phyloP scores from a whole-genome alignment of 2,888 invertebrate genomes.

The Dichetophora obliterata region DNA sequence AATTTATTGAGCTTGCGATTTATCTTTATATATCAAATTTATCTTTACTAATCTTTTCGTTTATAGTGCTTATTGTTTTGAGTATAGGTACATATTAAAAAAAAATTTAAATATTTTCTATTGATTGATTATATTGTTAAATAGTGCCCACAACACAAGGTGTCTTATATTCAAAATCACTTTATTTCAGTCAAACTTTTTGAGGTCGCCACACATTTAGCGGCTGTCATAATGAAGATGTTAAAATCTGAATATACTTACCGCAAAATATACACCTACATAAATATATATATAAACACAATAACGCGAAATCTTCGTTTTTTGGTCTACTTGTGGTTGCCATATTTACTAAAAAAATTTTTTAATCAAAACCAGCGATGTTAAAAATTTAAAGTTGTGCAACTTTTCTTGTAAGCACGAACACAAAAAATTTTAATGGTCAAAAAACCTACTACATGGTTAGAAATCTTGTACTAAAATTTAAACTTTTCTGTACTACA shows the following conservation, averaged over 20 bases:
- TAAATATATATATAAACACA: slow-evolving; percentile 17
- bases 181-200: not conserved
- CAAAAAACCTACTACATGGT: too few relatives aligned
- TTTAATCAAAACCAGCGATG: too few relatives aligned
- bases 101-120: not conserved
- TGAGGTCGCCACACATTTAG: not conserved
- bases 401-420: too few relatives aligned
- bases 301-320: not conserved
- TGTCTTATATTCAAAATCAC: not conserved
- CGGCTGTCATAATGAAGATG: not conserved
- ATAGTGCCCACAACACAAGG: not conserved
- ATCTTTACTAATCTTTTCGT: too few relatives aligned
- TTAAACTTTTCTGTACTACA: too few relatives aligned
- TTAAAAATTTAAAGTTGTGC: too few relatives aligned
- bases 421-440: too few relatives aligned
- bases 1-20: too few relatives aligned
- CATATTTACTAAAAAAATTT: too few relatives aligned
- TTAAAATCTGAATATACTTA: not conserved
- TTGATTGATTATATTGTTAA: not conserved
- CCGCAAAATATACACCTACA: not conserved
- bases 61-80: too few relatives aligned
- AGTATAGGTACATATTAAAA: not conserved
- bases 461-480: too few relatives aligned
- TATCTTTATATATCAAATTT: too few relatives aligned
- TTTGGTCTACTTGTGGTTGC: not conserved